Evolutionary conservation across 2,797 vertebrate species (phyloP).

Genomic region (Pristis pectinata): DNA sequence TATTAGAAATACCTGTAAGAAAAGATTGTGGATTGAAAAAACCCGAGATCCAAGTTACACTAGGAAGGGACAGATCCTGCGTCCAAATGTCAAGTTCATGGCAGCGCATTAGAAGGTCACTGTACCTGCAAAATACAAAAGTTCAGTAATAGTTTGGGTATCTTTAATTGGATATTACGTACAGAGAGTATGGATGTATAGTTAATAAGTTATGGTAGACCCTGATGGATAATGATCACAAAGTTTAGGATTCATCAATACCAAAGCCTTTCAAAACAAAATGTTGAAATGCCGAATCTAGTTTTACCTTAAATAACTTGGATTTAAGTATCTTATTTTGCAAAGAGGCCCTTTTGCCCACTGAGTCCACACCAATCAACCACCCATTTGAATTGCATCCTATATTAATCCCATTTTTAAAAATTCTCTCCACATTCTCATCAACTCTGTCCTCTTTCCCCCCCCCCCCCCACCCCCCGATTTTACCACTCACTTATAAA

Average conservation of each 20-base stretch:
- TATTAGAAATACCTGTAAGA: slow-evolving; percentile 88
- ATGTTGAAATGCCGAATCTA: background rate
- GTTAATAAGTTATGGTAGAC: background rate
- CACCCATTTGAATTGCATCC: too few species aligned
- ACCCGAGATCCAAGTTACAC: slow-evolving; percentile 80
- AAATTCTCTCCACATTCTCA: too few species aligned
- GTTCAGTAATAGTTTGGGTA: background rate
- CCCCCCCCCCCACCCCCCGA: too few species aligned
- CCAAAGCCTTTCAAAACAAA: background rate
- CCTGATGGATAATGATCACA: background rate
- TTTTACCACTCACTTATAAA: too few species aligned
- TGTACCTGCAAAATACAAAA: slow-evolving; percentile 47
- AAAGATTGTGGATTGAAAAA: slow-evolving; percentile 85
- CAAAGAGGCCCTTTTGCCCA: too few species aligned
- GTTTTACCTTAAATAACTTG: background rate
- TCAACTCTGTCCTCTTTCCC: too few species aligned
- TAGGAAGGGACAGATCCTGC: slow-evolving; percentile 69
- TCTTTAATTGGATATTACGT: background rate
- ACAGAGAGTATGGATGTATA: background rate
- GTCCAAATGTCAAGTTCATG: slow-evolving; percentile 68
- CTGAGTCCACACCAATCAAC: too few species aligned
- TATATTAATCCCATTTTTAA: too few species aligned
- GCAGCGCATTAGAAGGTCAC: slow-evolving; percentile 60
- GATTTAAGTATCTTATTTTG: background rate
- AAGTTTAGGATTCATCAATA: background rate